Conservation (phyloP, 2,797 vertebrate species). For the Sebastes hopkinsi region DNA sequence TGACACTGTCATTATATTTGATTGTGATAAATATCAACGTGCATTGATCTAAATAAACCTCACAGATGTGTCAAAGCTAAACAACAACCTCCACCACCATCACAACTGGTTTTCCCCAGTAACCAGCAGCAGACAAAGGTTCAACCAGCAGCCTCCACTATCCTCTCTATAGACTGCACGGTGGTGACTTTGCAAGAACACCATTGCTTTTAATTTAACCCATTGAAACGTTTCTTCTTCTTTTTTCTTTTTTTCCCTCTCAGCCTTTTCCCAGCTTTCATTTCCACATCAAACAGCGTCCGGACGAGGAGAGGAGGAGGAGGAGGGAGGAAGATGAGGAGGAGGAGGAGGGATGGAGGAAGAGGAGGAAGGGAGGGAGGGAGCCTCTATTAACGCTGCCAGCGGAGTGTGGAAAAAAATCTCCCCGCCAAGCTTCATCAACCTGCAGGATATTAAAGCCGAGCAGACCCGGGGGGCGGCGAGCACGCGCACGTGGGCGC, state of each 20-base stretch:
- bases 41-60: not conserved
- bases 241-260: conserved; percentile 20
- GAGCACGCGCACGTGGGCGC: not conserved
- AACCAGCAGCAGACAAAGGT: conserved; percentile 4
- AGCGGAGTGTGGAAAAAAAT: conserved; percentile 86
- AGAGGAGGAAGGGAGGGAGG: not conserved
- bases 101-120: not conserved
- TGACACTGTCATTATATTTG: not conserved
- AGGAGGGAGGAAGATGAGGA: not conserved
- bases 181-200: conserved; percentile 76
- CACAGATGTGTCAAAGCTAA: not conserved
- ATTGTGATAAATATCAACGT: not conserved
- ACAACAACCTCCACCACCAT: not conserved
- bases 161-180: conserved; percentile 60
- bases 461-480: conserved; percentile 65
- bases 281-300: conserved; percentile 86
- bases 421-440: conserved; percentile 86
- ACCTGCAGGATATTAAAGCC: conserved; percentile 88
- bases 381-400: conserved; percentile 83
- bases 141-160: not conserved
- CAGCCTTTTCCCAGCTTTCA: conserved; percentile 77
- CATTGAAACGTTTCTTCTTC: conserved; percentile 68
- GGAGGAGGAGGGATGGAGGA: not conserved
- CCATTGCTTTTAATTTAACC: conserved; percentile 83
- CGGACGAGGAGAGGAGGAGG: conserved; percentile 41